These are phyloP conservation scores for Trididemnum nubilum DNA, from an alignment of 23 tunicate species.

Conservation along the genomic window DNA sequence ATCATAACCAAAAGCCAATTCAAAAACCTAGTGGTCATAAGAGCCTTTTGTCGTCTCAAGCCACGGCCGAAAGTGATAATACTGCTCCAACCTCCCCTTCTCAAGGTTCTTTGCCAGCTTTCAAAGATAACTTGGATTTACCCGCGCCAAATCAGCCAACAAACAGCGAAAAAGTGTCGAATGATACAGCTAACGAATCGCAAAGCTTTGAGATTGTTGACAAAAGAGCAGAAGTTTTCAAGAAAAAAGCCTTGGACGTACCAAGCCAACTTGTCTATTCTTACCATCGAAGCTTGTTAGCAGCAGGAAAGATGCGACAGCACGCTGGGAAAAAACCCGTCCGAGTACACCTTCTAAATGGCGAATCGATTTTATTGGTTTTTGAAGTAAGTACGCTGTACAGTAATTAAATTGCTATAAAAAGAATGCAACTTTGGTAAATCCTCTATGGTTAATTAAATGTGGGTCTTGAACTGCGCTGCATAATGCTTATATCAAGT, in stretches of 20 bases:
- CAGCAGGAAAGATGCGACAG: conserved; percentile 50
- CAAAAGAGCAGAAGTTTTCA: background rate
- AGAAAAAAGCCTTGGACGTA: background rate
- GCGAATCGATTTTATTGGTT: conserved; percentile 74
- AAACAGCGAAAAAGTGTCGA: background rate
- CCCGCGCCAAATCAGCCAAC: background rate
- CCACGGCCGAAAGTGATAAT: background rate
- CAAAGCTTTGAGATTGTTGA: background rate
- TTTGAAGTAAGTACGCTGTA: conserved; percentile 77
- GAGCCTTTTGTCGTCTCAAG: background rate
- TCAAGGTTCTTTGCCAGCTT: background rate
- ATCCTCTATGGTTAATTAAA: background rate
- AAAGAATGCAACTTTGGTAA: too few relatives aligned
- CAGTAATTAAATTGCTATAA: too few relatives aligned
- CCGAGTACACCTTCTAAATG: conserved; percentile 76
- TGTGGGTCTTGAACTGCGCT: too few relatives aligned
- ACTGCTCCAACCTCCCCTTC: background rate
- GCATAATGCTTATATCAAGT: too few relatives aligned
- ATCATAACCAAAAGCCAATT: background rate
- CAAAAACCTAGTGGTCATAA: background rate
- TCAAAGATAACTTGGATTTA: background rate
- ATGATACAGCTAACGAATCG: background rate
- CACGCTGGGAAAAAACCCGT: conserved; percentile 84
- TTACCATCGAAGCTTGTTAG: conserved; percentile 1
- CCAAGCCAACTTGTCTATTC: conserved; percentile 2